Percentiles rank a stretch among this genome's conserved stretches.
Conservation (phyloP, 2,888 invertebrate species). For the Petrophora chlorosata region DNA sequence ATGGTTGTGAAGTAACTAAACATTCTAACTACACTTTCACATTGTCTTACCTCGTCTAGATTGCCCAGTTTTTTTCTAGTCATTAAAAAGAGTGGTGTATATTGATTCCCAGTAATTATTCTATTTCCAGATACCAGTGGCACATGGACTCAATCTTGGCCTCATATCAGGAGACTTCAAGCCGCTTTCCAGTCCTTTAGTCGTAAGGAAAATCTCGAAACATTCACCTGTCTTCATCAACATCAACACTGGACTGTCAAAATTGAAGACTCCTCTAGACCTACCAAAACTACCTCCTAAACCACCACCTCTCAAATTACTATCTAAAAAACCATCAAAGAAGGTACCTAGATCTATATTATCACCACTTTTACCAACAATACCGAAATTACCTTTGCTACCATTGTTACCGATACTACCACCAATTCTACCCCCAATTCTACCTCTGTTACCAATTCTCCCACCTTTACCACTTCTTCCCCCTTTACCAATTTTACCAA, state of each 20-base stretch:
- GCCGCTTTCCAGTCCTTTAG: constrained; percentile 44
- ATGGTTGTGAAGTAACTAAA: too few relatives aligned
- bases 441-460: constrained; percentile 37
- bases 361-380: constrained; percentile 34
- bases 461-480: constrained; percentile 39
- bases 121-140: constrained; percentile 48
- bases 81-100: too few relatives aligned
- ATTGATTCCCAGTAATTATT: background rate
- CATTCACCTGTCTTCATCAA: constrained; percentile 58
- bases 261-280: constrained; percentile 28
- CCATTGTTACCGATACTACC: constrained; percentile 37
- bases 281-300: constrained; percentile 41
- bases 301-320: constrained; percentile 32
- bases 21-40: too few relatives aligned
- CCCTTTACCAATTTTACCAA: constrained; percentile 30
- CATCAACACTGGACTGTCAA: constrained; percentile 44
- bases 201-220: constrained; percentile 49
- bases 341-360: constrained; percentile 33
- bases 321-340: constrained; percentile 22
- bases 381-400: constrained; percentile 36
- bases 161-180: constrained; percentile 56
- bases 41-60: too few relatives aligned
- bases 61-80: too few relatives aligned
- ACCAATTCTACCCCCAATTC: constrained; percentile 36
- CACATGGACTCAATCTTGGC: constrained; percentile 46